Conservation (phyloP, 2,888 invertebrate species). For the Onchidella celtica region DNA sequence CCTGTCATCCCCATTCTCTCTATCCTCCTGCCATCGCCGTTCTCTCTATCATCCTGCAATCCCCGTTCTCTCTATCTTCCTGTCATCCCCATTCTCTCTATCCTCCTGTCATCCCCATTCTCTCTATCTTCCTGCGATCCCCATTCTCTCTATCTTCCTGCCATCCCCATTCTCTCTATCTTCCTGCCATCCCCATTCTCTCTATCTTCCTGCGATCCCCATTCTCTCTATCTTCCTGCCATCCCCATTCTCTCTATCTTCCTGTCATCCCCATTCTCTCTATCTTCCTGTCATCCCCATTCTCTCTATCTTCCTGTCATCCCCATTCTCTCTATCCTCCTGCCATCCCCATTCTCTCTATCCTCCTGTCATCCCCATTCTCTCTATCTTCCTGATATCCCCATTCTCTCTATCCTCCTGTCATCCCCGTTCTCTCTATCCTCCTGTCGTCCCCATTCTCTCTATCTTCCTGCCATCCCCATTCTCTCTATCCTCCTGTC, state of each 20-base stretch:
- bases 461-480: too few species aligned
- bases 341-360: background rate
- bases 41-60: background rate
- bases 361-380: too few species aligned
- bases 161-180: background rate
- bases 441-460: too few species aligned
- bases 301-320: background rate
- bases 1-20: background rate
- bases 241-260: background rate
- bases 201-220: too few species aligned
- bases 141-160: background rate
- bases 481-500: too few species aligned
- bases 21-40: background rate
- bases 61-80: background rate
- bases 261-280: background rate
- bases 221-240: background rate
- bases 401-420: too few species aligned
- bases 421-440: too few species aligned
- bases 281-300: background rate
- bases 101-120: background rate
- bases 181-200: constrained; percentile 1
- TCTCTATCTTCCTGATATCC: too few species aligned
- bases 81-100: background rate
- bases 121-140: background rate
- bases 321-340: background rate